Base-by-base conservation (phyloP, 2,888 invertebrate species). In the Scaptomyza reducta region DNA sequence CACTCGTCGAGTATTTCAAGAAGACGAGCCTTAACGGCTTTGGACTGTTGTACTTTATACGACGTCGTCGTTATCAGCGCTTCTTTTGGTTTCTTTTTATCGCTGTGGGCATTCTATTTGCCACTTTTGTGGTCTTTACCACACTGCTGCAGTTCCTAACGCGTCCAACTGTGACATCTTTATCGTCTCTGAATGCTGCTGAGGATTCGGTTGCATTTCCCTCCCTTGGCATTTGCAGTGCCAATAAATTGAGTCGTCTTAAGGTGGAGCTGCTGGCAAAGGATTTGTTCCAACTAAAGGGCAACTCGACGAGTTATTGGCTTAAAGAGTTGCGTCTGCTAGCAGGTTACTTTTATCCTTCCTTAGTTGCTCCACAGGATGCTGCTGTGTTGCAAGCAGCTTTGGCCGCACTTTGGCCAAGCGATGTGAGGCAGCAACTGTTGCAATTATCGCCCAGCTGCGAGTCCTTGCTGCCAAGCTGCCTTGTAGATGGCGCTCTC, bases 1-100 rank as follows among this genome's bases (percentile, higher is more conserved):
- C 91, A 3, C 56, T 82, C 6, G 80, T 84, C 7, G 90, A 90
- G 58, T 90, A 86, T 70, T 88, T 90, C 50, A 79, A 85, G 44
- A 89, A 89, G 65, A 90, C 90, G 10, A 90, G 90, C n/a, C 77
- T 90, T 11, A 89, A 89, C 66, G 91, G 90, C 6, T 91, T 90
- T 59, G 81, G 87, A 0, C 46, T 91, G 25, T 68, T 90, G 0
- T 88, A 88, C 42, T 83, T 74, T 38, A 76, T 90, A 25, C 70
- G 88, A 3, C 58, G 79, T 1, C 87, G 89, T 7, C 86, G 82
- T 33, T 76, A 87, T 66, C 89, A 90, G 53, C 78, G 90, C 45
- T 14, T 88, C 27, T 77, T 89, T 16, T 90, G 90, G 90, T 88
- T 87, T 25, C 64, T 81, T 2, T 90, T 89, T 22, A 83, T 90